phyloP scores from a whole-genome alignment of 2,113 vertebrate genomes.

The Grammomys dolichurus region DNA sequence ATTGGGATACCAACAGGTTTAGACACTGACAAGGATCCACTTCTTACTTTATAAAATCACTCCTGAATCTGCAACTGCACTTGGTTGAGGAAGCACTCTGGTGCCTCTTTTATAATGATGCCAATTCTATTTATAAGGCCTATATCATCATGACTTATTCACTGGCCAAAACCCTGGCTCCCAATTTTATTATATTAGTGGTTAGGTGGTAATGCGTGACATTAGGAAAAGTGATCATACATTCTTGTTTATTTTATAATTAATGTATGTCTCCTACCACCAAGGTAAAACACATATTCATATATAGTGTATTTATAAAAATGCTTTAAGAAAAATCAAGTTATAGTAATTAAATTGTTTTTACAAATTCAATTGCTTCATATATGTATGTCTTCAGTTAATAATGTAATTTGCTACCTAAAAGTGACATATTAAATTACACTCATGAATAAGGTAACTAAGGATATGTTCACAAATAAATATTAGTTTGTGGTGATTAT shows the following conservation, averaged over 20 bases:
- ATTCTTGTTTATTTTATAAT: neutral
- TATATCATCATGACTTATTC: neutral
- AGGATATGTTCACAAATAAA: neutral
- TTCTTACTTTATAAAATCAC: neutral
- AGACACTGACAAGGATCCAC: neutral
- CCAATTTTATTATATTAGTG: neutral
- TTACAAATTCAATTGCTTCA: conserved; percentile 2
- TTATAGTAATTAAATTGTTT: neutral
- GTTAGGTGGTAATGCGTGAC: neutral
- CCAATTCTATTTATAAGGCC: neutral
- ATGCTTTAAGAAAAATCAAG: conserved; percentile 19
- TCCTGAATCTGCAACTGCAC: neutral
- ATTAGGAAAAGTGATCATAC: neutral
- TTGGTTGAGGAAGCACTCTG: neutral
- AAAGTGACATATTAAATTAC: neutral
- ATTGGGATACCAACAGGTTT: neutral
- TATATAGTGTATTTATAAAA: conserved; percentile 18
- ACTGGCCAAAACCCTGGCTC: neutral
- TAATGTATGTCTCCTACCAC: neutral
- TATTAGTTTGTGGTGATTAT: neutral
- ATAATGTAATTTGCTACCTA: neutral
- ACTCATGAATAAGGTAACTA: neutral
- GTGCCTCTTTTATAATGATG: no score
- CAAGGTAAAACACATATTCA: neutral
- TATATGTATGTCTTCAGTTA: neutral